A percentile compares a stretch with the other conserved stretches of the same genome.
Conservation (phyloP, 64 coral and sea anemone genomes). For the Porites australiensis region DNA sequence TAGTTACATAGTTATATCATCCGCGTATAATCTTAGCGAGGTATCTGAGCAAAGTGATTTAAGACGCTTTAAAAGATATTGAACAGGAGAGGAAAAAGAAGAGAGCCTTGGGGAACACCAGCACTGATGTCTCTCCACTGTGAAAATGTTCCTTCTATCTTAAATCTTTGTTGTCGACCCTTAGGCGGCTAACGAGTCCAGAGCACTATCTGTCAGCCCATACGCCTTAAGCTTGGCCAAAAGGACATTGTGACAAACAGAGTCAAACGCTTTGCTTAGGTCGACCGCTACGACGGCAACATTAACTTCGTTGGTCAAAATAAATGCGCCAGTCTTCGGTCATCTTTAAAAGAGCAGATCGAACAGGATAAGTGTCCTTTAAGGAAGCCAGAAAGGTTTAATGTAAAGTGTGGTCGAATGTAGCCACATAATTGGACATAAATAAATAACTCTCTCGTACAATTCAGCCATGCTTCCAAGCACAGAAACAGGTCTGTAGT, state of each 20-base stretch:
- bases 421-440: not conserved
- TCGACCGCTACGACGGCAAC: too few relatives aligned
- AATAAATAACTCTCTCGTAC: not conserved
- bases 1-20: not conserved
- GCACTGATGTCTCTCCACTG: not conserved
- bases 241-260: not conserved
- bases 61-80: not conserved
- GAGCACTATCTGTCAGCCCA: not conserved
- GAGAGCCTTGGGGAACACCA: not conserved
- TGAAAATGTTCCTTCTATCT: not conserved
- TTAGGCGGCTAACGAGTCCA: not conserved
- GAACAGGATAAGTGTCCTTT: not conserved
- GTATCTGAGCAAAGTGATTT: not conserved
- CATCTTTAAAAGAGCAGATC: not conserved
- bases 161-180: not conserved
- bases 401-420: not conserved
- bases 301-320: not conserved
- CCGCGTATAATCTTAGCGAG: not conserved
- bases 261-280: not conserved
- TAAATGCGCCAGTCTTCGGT: not conserved
- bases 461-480: not conserved
- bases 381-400: not conserved
- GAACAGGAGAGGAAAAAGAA: not conserved
- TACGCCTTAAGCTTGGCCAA: not conserved
- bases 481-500: not conserved